phyloP scores from a whole-genome alignment of 2,888 invertebrate genomes.

The Dastarcus helophoroides region DNA sequence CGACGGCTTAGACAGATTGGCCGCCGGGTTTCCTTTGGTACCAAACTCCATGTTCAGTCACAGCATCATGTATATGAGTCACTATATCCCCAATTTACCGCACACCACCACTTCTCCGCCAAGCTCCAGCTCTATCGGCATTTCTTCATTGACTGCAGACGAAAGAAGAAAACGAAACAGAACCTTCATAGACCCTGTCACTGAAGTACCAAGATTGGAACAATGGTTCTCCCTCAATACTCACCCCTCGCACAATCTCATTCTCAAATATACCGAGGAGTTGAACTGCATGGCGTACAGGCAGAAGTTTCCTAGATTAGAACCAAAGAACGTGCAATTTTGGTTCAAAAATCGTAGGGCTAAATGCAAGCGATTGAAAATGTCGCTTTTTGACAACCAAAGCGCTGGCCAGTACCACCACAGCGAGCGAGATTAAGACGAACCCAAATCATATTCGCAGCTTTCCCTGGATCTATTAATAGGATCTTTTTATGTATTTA shows the following conservation, averaged over 20 bases:
- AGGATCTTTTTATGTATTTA: too few species aligned
- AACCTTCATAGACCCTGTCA: slow-evolving; percentile 98
- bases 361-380: slow-evolving; percentile 92
- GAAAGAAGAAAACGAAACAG: slow-evolving; percentile 90
- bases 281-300: slow-evolving; percentile 94
- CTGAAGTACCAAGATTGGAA: slow-evolving; percentile 88
- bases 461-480: too few species aligned
- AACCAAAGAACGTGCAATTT: slow-evolving; percentile 98
- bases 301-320: slow-evolving; percentile 96
- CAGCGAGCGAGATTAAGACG: slow-evolving; percentile 42
- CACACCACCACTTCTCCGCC: slow-evolving; percentile 43
- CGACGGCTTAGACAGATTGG: slow-evolving; percentile 35
- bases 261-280: slow-evolving; percentile 95
- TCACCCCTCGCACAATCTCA: slow-evolving; percentile 95
- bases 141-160: slow-evolving; percentile 59
- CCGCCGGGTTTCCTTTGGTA: slow-evolving; percentile 60
- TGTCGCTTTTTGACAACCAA: slow-evolving; percentile 71
- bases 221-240: slow-evolving; percentile 97
- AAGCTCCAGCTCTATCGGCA: slow-evolving; percentile 42
- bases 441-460: too few species aligned
- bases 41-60: slow-evolving; percentile 83
- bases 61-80: slow-evolving; percentile 86
- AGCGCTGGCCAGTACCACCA: slow-evolving; percentile 54
- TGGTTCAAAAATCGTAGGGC: slow-evolving; percentile 99
- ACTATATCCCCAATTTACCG: slow-evolving; percentile 59